Conservation (phyloP, 64 coral and sea anemone species). For the Acropora tenuis region DNA sequence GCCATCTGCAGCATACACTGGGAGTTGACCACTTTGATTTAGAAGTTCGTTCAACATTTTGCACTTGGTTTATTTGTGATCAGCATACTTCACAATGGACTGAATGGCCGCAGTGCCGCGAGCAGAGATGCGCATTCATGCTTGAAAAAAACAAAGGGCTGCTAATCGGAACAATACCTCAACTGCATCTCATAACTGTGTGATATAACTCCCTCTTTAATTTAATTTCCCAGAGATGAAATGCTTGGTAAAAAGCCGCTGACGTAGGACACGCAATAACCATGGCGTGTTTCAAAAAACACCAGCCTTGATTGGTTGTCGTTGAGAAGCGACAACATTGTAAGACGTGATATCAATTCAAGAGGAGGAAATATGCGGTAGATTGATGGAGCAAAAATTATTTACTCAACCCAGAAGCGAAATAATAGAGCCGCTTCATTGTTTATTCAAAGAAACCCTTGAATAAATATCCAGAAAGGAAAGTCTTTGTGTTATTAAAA, state of each 20-base stretch:
- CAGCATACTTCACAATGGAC: not conserved
- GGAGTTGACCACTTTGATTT: not conserved
- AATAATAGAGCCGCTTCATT: slow-evolving; percentile 21
- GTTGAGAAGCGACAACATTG: not conserved
- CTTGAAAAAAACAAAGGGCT: slow-evolving; percentile 14
- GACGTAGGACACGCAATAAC: no score
- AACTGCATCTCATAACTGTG: slow-evolving; percentile 6
- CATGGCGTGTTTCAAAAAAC: not conserved
- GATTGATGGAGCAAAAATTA: not conserved
- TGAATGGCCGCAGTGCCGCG: not conserved
- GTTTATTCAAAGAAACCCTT: slow-evolving; percentile 16
- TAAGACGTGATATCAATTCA: not conserved
- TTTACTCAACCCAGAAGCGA: not conserved
- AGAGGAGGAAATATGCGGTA: not conserved
- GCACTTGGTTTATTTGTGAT: not conserved
- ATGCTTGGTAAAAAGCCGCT: not conserved
- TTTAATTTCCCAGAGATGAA: not conserved
- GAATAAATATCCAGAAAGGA: not conserved
- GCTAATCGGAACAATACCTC: not conserved
- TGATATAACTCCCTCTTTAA: no score
- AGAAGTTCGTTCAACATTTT: not conserved
- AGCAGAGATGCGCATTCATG: not conserved
- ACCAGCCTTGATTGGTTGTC: not conserved
- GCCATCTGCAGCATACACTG: not conserved
- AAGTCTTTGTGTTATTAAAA: not conserved